phyloP scores from a whole-genome alignment of 2,797 vertebrate species.

The Fistularia tabacaria region DNA sequence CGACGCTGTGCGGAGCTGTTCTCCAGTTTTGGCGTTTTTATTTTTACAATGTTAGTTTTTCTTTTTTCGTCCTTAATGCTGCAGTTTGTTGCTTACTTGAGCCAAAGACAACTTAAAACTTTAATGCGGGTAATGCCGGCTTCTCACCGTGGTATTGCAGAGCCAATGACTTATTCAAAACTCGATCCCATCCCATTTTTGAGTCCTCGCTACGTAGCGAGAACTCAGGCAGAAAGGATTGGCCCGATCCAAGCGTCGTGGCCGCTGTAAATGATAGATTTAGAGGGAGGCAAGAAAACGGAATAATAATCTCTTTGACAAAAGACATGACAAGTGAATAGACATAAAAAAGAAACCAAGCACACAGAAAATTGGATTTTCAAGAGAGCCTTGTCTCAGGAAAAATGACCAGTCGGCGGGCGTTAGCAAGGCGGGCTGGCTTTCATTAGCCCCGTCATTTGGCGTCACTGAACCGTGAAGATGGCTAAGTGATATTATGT shows the following conservation, averaged over 20 bases:
- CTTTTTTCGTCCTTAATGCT: slow-evolving; percentile 9
- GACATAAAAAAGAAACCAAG: slow-evolving; percentile 72
- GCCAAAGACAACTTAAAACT: slow-evolving; percentile 46
- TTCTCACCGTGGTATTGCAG: slow-evolving; percentile 48
- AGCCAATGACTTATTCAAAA: slow-evolving; percentile 66
- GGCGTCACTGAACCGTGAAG: slow-evolving; percentile 76
- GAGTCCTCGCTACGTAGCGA: slow-evolving; percentile 60
- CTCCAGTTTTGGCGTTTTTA: slow-evolving; percentile 28
- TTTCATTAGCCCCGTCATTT: slow-evolving; percentile 80
- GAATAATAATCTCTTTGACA: slow-evolving; percentile 70
- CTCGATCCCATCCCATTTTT: slow-evolving; percentile 41
- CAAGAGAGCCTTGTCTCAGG: slow-evolving; percentile 71
- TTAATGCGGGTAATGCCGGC: slow-evolving; percentile 47
- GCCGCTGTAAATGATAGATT: slow-evolving; percentile 77
- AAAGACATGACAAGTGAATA: slow-evolving; percentile 75
- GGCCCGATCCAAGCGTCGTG: slow-evolving; percentile 72
- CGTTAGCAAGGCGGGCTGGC: slow-evolving; percentile 73
- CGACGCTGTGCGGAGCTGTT: too few species aligned
- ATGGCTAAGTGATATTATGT: slow-evolving; percentile 81
- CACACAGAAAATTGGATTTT: slow-evolving; percentile 80
- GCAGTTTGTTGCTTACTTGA: slow-evolving; percentile 32
- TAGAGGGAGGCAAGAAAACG: slow-evolving; percentile 63
- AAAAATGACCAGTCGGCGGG: slow-evolving; percentile 74
- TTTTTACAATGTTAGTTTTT: background rate
- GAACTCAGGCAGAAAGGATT: slow-evolving; percentile 75